Conservation (phyloP, 1,140 invertebrate genomes). For the Tetranychus cinnabarinus region DNA sequence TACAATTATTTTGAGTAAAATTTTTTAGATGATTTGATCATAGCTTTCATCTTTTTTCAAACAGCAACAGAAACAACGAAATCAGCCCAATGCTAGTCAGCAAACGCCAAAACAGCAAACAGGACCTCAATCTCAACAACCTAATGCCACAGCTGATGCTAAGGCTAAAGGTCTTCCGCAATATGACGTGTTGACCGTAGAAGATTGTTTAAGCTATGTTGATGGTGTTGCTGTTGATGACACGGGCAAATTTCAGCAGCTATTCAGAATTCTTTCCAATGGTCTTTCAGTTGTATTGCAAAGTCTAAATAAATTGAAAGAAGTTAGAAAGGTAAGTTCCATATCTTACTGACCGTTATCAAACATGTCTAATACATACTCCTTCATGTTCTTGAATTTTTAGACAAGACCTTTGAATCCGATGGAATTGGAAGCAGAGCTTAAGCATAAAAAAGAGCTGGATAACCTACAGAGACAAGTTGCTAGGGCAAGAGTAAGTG, state of each 20-base stretch:
- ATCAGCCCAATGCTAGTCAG: neutral
- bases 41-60: neutral
- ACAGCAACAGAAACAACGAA: neutral
- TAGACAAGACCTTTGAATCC: no score
- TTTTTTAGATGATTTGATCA: no score
- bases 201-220: neutral
- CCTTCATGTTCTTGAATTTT: no score
- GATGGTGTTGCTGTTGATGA: neutral
- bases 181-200: neutral
- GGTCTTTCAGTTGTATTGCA: neutral
- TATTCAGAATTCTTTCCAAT: neutral
- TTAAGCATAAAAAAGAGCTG: conserved; percentile 7
- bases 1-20: no score
- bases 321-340: neutral
- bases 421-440: neutral
- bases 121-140: neutral
- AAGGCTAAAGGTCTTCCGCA: neutral
- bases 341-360: neutral
- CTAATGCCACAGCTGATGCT: neutral
- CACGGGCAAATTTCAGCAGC: neutral
- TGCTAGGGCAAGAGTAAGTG: neutral
- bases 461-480: conserved; percentile 11
- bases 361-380: no score
- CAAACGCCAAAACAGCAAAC: neutral
- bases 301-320: neutral